These are phyloP conservation scores for Equus quagga DNA, from an alignment of 2,113 vertebrate genomes.

Conservation along the genomic window DNA sequence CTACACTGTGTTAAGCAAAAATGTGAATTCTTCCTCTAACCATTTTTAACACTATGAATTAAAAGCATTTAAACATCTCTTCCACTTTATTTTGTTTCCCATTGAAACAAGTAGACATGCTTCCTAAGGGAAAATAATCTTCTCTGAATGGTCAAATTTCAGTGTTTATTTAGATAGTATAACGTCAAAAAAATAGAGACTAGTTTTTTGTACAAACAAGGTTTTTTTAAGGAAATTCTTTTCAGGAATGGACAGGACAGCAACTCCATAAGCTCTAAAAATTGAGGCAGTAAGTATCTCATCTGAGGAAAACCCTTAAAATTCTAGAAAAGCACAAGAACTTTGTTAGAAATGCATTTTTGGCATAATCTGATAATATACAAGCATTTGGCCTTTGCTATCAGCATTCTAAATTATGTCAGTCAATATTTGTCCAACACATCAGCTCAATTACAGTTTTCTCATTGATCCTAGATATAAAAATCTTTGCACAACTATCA, in stretches of 20 bases:
- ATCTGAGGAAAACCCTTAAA: constrained; percentile 36
- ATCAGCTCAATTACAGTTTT: constrained; percentile 12
- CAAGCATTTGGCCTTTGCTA: not conserved
- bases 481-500: constrained; percentile 13
- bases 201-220: not conserved
- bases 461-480: not conserved
- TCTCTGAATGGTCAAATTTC: constrained; percentile 32
- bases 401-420: constrained; percentile 27
- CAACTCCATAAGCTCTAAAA: constrained; percentile 7
- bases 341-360: not conserved
- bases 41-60: constrained; percentile 60
- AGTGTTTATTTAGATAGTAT: constrained; percentile 42
- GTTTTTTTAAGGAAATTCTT: constrained; percentile 6
- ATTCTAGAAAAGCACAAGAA: constrained; percentile 24
- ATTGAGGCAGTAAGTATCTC: not conserved
- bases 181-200: not conserved
- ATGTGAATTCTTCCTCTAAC: constrained; percentile 66
- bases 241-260: not conserved
- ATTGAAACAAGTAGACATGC: not conserved
- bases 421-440: constrained; percentile 47
- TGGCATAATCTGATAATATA: not conserved
- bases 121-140: not conserved
- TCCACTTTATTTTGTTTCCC: constrained; percentile 48
- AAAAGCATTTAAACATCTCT: constrained; percentile 71
- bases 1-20: constrained; percentile 67